phyloP scores from a whole-genome alignment of 2,113 vertebrate genomes.

The Zosterops lateralis region DNA sequence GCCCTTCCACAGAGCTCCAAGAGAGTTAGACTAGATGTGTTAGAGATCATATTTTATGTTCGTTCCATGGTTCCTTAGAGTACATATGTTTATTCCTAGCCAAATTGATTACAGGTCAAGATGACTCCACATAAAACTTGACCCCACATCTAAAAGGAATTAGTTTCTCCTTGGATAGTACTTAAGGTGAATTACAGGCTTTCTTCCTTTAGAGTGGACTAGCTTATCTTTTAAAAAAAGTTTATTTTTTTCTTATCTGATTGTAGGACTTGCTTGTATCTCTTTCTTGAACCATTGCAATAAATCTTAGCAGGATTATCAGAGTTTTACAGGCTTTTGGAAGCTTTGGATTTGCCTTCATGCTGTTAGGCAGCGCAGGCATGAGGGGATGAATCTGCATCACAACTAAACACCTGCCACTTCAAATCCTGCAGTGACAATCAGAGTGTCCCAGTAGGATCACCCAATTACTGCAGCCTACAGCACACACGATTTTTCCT shows the following conservation, averaged over 20 bases:
- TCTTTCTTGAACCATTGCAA: constrained; percentile 23
- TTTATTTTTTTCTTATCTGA: neutral
- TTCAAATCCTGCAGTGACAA: constrained; percentile 46
- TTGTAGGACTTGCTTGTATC: neutral
- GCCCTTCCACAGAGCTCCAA: neutral
- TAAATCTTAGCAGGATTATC: constrained; percentile 62
- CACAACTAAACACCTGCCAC: constrained; percentile 45
- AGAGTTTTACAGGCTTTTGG: constrained; percentile 38
- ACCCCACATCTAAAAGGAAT: constrained; percentile 17
- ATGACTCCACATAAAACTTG: constrained; percentile 1
- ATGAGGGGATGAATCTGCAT: constrained; percentile 41
- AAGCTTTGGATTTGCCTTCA: constrained; percentile 45
- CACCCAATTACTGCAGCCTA: constrained; percentile 14
- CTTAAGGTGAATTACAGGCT: constrained; percentile 31
- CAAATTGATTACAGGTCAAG: constrained; percentile 16
- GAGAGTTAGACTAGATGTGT: neutral
- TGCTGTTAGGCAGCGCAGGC: constrained; percentile 7
- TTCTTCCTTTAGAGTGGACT: neutral
- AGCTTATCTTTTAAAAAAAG: neutral
- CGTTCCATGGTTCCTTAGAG: neutral
- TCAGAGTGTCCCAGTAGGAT: constrained; percentile 9
- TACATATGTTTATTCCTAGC: constrained; percentile 28
- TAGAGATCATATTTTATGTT: constrained; percentile 5
- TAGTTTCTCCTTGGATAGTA: constrained; percentile 19
- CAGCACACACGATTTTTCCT: neutral